Percentiles rank a stretch among this genome's conserved stretches.
Conservation (phyloP, 1,140 invertebrate genomes). For the Drosophila miranda region DNA sequence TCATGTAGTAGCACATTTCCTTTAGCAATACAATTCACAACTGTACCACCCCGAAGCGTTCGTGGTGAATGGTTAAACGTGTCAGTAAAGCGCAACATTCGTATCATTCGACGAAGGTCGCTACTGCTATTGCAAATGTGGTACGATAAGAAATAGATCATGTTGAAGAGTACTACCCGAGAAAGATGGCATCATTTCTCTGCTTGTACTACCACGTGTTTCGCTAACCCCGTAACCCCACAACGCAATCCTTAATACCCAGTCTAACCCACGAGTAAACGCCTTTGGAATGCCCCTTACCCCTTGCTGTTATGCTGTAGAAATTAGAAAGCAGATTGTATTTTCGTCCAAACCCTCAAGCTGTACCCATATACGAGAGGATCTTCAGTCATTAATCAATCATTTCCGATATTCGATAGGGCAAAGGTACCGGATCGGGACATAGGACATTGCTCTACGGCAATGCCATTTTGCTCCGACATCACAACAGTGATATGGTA, state of each 20-base stretch:
- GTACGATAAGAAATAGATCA: too few relatives aligned
- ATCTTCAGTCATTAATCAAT: slow-evolving; percentile 30
- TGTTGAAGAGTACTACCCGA: too few relatives aligned
- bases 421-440: slow-evolving; percentile 96
- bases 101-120: too few relatives aligned
- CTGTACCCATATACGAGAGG: slow-evolving; percentile 11
- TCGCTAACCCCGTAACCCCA: background rate
- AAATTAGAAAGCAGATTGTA: slow-evolving; percentile 39
- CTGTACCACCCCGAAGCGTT: too few relatives aligned
- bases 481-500: slow-evolving; percentile 99
- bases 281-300: background rate
- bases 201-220: too few relatives aligned
- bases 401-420: slow-evolving; percentile 84
- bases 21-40: too few relatives aligned
- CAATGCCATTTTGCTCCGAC: slow-evolving; percentile 98
- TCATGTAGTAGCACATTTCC: too few relatives aligned
- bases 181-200: too few relatives aligned
- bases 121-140: too few relatives aligned
- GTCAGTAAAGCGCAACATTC: too few relatives aligned
- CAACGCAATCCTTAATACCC: slow-evolving; percentile 19
- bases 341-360: background rate
- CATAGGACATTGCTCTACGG: slow-evolving; percentile 99
- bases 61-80: too few relatives aligned
- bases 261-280: too few relatives aligned
- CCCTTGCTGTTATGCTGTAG: slow-evolving; percentile 37